Evolutionary conservation across 2,888 invertebrate genomes (phyloP), one percentile per base, ranked within the genome.

Genomic region (Trimorus sp.): DNA sequence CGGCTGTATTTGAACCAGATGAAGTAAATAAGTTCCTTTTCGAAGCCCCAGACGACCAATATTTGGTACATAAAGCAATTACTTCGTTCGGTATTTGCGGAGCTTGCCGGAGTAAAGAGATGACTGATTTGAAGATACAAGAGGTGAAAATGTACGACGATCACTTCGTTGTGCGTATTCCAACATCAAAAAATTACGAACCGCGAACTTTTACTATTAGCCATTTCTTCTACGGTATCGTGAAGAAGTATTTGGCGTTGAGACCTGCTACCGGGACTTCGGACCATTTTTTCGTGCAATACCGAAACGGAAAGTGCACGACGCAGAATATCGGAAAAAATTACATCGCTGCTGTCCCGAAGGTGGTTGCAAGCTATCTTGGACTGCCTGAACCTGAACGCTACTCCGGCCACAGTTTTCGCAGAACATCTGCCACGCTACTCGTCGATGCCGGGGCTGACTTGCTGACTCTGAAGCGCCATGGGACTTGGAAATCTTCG

Each of bases 361-460:
- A 79, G 66, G 14, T 76, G 48, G 83, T 86, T 40, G 84, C 86
- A 15, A 51, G 26, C 26, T 84, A 58, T 36, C 42, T 60, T 14
- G 11, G 84, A 9, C 53, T 86, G 53, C 71, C 79, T 11, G 37
- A 84, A 49, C 75, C 84, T 12, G 62, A 83, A 40, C 16, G 16
- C 6, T 85, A 83, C 69, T 83, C 84, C 8, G 84, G 84, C 8
- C 84, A 85, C 59, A 53, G 48, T 40, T 83, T 85, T 37, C 66
- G 68, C 69, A 14, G 68, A 74, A 74, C 84, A n/a, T 84, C 84
- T 0, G 83, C 83, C n/a, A 83, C 79, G 9, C 42, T 84, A 45
- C 51, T 82, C 8, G 77, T 73, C 53, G 68, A 85, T 16, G 71
- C 79, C 12, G 82, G 85, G 7, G 77, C 62, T 14, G 69, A 79